Evolutionary conservation across 2,113 vertebrate genomes (phyloP), one percentile per base, ranked within the genome.

Genomic region (Romanogobio albipinnatus): DNA sequence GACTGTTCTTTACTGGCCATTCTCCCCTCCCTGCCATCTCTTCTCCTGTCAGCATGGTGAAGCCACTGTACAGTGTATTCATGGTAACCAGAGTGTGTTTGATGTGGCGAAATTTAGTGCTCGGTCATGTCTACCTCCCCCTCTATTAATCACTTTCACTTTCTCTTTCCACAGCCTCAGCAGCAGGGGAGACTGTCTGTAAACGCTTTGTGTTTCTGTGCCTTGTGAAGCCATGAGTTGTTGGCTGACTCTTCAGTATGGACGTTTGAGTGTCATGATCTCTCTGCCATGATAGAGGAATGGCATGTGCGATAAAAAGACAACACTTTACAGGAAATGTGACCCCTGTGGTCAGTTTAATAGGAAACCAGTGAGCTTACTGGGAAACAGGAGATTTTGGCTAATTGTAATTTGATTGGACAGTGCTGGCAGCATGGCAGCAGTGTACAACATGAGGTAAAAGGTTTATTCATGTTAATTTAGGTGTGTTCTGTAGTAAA

Each of bases 1-100:
- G 93, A 94, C 86, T 92, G 93, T 95, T 93, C 91, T 93, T 93
- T 94, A 94, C 92, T 90, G 92, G 91, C 93, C 94, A 94, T 95
- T 94, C 91, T 91, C 93, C 94, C 94, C 93, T 95, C 94, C 94
- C 94, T 94, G 92, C 93, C 92, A 92, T 90, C 92, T 91, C 91
- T 95, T 94, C 90, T 95, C 92, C 92, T 80, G 93, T 96, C 93
- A 92, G 93, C 93, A 95, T 93, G 94, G 95, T 96, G 95, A 95
- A 96, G 95, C 95, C 87, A 89, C 93, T 93, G 93, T 95, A 95
- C 94, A 90, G 92, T 93, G 93, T 95, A 92, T 94, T 94, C 91
- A 94, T 95, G 91, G 93, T 92, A 89, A 92, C 93, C 90, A 90
- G 90, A 94, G 89, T 91, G 89, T 92, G 86, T 82, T 91, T 85